A percentile compares a stretch with the other conserved stretches of the same genome.
Conservation (phyloP, 2,888 invertebrate genomes). For the Pollenia griseotomentosa region DNA sequence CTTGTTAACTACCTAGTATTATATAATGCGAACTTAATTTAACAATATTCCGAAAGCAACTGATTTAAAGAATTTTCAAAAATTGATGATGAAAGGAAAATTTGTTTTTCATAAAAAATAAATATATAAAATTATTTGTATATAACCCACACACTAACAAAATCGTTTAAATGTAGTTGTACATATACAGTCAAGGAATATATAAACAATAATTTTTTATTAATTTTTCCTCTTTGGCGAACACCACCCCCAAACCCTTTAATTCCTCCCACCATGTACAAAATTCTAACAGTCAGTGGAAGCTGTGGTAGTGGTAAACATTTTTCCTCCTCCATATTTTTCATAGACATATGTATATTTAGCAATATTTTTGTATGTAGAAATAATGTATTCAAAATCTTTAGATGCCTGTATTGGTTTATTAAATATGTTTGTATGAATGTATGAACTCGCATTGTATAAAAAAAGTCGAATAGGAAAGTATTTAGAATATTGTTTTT, state of each 20-base stretch:
- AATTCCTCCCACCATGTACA: constrained; percentile 38
- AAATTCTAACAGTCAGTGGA: constrained; percentile 34
- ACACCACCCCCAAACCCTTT: constrained; percentile 56
- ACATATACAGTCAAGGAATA: constrained; percentile 14
- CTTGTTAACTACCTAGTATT: constrained; percentile 75
- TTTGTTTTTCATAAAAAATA: constrained; percentile 66
- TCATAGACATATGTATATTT: constrained; percentile 8
- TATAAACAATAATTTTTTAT: constrained; percentile 55
- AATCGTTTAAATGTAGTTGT: not conserved
- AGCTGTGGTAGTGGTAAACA: constrained; percentile 24
- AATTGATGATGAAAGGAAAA: constrained; percentile 73
- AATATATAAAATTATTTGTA: constrained; percentile 47
- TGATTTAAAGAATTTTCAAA: constrained; percentile 76
- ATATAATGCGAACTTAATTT: constrained; percentile 82
- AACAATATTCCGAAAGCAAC: constrained; percentile 85
- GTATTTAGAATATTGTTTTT: constrained; percentile 37
- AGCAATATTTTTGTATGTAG: constrained; percentile 21
- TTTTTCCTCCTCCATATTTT: constrained; percentile 59
- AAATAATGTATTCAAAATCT: not conserved
- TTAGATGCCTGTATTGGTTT: constrained; percentile 19
- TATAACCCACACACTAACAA: constrained; percentile 35
- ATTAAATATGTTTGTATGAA: not conserved
- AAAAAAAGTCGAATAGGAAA: constrained; percentile 41
- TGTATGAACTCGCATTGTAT: constrained; percentile 6
- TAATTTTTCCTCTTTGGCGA: constrained; percentile 53